Evolutionary conservation across 2,797 vertebrate genomes (phyloP).

Genomic region (Falco rusticolus): DNA sequence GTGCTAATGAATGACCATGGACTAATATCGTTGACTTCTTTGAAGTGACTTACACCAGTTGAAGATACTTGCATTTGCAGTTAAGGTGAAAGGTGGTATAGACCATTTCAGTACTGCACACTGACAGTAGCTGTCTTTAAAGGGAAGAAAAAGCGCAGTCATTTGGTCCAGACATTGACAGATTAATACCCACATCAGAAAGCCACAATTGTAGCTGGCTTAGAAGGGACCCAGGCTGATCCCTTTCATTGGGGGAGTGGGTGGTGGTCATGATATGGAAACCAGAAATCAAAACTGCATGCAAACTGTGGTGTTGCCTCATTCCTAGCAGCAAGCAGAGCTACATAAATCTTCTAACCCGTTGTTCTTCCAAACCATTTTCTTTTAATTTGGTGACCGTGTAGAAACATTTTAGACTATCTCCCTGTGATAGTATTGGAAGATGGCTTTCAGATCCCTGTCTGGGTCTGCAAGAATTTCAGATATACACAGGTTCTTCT

Average conservation of each 20-base stretch:
- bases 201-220: background rate
- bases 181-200: background rate
- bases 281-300: background rate
- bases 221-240: background rate
- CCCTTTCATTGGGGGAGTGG: accelerated
- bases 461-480: background rate
- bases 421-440: background rate
- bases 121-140: background rate
- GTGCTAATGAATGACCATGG: background rate
- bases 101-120: background rate
- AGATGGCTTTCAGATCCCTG: background rate
- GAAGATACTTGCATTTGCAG: background rate
- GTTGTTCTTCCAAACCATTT: background rate
- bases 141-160: background rate
- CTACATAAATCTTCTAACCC: background rate
- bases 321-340: background rate
- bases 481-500: background rate
- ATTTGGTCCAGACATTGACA: background rate
- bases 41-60: background rate
- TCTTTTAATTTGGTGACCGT: background rate
- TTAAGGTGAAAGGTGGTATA: background rate
- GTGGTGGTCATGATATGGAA: background rate
- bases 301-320: background rate
- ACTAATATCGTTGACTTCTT: background rate
- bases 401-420: background rate